Base-by-base conservation (phyloP, 2,113 vertebrate genomes). In the Etheostoma cragini region DNA sequence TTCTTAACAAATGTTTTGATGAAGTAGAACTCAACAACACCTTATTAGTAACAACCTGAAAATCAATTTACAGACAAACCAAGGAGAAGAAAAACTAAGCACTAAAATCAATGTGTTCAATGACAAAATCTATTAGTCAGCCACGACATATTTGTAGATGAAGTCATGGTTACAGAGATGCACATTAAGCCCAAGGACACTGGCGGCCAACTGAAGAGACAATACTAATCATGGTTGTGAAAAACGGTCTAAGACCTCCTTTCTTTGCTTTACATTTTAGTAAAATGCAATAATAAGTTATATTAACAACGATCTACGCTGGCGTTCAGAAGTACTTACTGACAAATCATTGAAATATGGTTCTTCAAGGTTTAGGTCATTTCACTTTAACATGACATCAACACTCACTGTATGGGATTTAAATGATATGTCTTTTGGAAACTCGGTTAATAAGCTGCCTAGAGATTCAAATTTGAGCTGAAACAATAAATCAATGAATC, bases 221-320 rank as follows among this genome's bases (percentile, higher is more conserved):
- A 47, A 24, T 57, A 80, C 65, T 38, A 52, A 65, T 21, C 67
- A 10, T 42, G 45, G 3, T 63, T 52, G 49, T 64, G 24, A 66
- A 30, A 46, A 1, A n/a, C 0, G 3, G 10, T 56, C 6, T 14
- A 24, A 49, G 5, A 57, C 6, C 8, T 68, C 21, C 35, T n/a
- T 47, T 65, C 22, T 19, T 30, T 12, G 30, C 56, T 53, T 78
- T n/a, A 53, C 10, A 52, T 24, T 24, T 47, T 7, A 6, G 14
- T 17, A 15, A 7, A 3, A 6, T 0, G 30, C 7, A 16, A 38
- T 21, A 53, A 14, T 15, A 35, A 33, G 17, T 33, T 21, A 33
- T 16, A 46, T 46, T 17, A n/a, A 15, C 26, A 33, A 13, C 5
- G 52, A 0, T 26, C n/a, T 24, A n/a, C 38, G 21, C 12, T 10